Percentiles rank a stretch among this genome's conserved stretches.
phyloP scores from a whole-genome alignment of 1,140 invertebrate species.

The Propsilocerus akamusi region DNA sequence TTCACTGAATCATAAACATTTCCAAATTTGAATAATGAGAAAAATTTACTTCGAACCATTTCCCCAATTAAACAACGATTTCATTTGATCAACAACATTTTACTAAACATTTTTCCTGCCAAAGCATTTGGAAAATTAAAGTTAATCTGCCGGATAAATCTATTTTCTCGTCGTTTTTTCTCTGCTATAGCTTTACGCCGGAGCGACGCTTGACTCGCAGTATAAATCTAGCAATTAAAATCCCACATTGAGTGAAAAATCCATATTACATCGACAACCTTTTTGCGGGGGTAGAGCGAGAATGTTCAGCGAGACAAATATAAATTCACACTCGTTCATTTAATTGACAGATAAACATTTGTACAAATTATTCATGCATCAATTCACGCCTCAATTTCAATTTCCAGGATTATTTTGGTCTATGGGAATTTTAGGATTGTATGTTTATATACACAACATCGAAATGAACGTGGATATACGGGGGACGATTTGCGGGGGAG shows the following conservation, averaged over 20 bases:
- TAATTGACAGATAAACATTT: slow-evolving; percentile 4
- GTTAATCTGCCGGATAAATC: neutral
- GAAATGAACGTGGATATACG: no score
- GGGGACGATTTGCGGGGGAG: no score
- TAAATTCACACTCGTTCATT: slow-evolving; percentile 4
- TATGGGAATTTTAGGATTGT: no score
- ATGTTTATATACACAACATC: no score
- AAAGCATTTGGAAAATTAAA: slow-evolving; percentile 4
- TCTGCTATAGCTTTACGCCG: neutral
- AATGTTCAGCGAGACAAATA: neutral
- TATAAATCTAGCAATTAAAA: slow-evolving; percentile 3
- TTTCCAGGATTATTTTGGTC: no score
- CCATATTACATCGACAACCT: neutral
- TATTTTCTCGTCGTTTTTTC: neutral
- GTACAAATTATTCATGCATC: slow-evolving; percentile 1
- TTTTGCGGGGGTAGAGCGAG: neutral
- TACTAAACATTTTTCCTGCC: neutral
- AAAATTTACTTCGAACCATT: neutral
- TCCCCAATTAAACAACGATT: neutral
- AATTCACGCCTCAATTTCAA: no score
- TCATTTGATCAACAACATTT: neutral
- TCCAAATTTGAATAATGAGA: neutral
- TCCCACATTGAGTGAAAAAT: slow-evolving; percentile 2
- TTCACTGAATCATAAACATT: neutral
- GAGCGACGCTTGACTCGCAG: neutral